These are phyloP conservation scores for Episyrphus balteatus DNA, from an alignment of 1,140 invertebrate genomes.

Conservation along the genomic window DNA sequence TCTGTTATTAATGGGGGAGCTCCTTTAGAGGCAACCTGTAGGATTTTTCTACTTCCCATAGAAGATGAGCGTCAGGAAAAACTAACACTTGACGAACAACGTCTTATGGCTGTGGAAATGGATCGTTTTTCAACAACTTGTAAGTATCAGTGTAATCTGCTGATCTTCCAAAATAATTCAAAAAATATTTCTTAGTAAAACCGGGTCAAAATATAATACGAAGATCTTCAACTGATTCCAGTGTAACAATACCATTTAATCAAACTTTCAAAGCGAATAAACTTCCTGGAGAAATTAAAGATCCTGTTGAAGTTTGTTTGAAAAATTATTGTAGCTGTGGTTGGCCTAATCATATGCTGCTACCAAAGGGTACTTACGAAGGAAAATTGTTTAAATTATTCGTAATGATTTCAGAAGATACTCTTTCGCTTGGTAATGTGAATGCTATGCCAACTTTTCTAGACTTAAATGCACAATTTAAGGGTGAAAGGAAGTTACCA, in stretches of 20 bases:
- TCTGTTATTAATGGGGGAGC: constrained; percentile 1
- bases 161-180: no score
- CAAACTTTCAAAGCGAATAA: constrained; percentile 47
- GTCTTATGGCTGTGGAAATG: constrained; percentile 37
- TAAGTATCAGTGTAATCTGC: constrained; percentile 14
- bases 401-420: constrained; percentile 41
- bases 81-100: constrained; percentile 34
- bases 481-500: no score
- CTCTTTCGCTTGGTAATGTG: constrained; percentile 41
- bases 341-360: constrained; percentile 42
- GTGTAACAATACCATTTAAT: constrained; percentile 53
- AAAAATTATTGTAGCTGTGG: constrained; percentile 45
- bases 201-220: constrained; percentile 45
- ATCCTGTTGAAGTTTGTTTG: constrained; percentile 24
- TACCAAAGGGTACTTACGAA: constrained; percentile 38
- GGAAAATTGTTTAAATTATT: constrained; percentile 38
- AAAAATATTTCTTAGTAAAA: constrained; percentile 33
- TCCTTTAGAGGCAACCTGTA: constrained; percentile 23
- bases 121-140: constrained; percentile 36
- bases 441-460: constrained; percentile 12
- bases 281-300: constrained; percentile 12
- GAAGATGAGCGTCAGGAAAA: constrained; percentile 33
- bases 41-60: constrained; percentile 39
- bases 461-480: no score
- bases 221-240: constrained; percentile 44